These are phyloP conservation scores for Argynnis bischoffii DNA, from an alignment of 2,888 invertebrate genomes.

Conservation along the genomic window DNA sequence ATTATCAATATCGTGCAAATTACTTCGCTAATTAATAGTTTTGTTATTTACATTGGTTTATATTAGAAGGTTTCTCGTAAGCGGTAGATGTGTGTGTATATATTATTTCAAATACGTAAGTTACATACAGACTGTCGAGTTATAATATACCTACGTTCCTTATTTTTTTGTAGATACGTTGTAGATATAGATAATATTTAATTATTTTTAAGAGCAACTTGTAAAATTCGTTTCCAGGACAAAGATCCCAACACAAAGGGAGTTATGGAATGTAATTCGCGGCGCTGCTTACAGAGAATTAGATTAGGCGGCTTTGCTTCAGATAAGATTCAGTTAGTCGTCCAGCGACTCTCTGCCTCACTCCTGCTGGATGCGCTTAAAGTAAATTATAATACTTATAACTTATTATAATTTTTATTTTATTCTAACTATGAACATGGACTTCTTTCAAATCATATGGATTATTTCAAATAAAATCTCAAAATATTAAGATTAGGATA, in stretches of 20 bases:
- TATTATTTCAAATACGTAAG: too few relatives aligned
- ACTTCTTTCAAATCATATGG: background rate
- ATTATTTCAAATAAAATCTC: too few relatives aligned
- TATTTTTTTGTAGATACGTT: too few relatives aligned
- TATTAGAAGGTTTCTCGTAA: too few relatives aligned
- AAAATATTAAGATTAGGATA: too few relatives aligned
- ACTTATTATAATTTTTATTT: background rate
- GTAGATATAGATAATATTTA: background rate
- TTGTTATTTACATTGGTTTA: background rate
- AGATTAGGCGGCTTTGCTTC: slow-evolving; percentile 10
- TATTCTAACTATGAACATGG: background rate
- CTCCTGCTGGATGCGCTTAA: background rate
- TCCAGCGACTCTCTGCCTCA: background rate
- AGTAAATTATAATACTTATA: slow-evolving; percentile 1
- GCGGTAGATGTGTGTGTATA: too few relatives aligned
- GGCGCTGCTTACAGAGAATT: background rate
- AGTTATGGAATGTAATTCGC: slow-evolving; percentile 1
- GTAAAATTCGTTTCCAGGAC: slow-evolving; percentile 8
- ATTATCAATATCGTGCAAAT: background rate
- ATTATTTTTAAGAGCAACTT: slow-evolving; percentile 17
- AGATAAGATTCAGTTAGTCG: slow-evolving; percentile 6
- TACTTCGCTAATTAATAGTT: slow-evolving; percentile 1
- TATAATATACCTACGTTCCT: too few relatives aligned
- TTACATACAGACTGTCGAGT: too few relatives aligned
- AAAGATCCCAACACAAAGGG: slow-evolving; percentile 7